Base-by-base conservation (phyloP, 2,888 invertebrate genomes). In the Clanis bilineata region DNA sequence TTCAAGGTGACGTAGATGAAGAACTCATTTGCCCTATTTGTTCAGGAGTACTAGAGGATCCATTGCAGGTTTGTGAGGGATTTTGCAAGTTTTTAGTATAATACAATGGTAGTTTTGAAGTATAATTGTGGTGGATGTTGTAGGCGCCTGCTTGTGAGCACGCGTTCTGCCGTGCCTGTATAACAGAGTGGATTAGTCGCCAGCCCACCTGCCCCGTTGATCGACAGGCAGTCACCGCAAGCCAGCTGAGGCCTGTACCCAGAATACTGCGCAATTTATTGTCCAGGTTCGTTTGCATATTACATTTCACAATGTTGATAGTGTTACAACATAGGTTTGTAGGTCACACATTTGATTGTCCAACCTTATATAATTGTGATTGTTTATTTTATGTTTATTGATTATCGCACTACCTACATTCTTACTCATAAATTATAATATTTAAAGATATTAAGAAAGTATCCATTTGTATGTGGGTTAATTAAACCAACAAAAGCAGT, bases 1-100 rank as follows among this genome's bases (percentile, higher is more conserved):
- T 99, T 93, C 96, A 97, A 92, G 97, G 97, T 79, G 97, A 97
- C 86, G 98, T 99, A 71, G 98, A 99, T 90, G 98, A 98, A 93
- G 99, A 99, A 93, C 93, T 99, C 65, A 95, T 98, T 74, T 99
- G 98, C 82, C 97, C 98, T 68, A 98, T 99, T 88, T 99, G 98
- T 90, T 97, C 98, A 66, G 97, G 97, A 69, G 98, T 99, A 67
- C 90, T 99, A 60, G 98, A 98, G 81, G 98, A 98, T 82, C 98
- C 98, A 47, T 93, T 98, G 65, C 98, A 98, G 96, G 98, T 97
- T 91, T 75, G 81, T 79, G 22, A 21, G 43, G 18, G 56, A 66
- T 64, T 45, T 23, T 56, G 60, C 41, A 58, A 10, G 58, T 18
- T 51, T 54, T 58, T 36, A n/a, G 39, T 61, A 63, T 60, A 57